Base-by-base conservation (phyloP, 2,888 invertebrate species). In the Gerris lacustris region DNA sequence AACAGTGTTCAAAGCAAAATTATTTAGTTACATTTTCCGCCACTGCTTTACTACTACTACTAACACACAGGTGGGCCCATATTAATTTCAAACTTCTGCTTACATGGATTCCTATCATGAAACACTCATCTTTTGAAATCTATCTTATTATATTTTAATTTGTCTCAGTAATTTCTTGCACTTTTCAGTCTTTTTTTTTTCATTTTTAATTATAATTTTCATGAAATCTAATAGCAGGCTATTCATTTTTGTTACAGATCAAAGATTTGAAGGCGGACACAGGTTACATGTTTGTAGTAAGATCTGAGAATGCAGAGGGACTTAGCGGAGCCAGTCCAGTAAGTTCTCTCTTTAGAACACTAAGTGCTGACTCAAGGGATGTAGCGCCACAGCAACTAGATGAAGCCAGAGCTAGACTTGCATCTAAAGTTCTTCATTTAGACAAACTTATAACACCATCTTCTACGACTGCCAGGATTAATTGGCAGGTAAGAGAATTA, bases 231-330 rank as follows among this genome's bases (percentile, higher is more conserved):
- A 31, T 4, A 2, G 2, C 31, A 31, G 31, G 31, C 4, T 31
- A 31, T 31, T 31, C 1, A 31, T 31, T 31, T 31, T 31, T 31
- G 31, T 55, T 55, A 67, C 76, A 86, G 86, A 84, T 86, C 64
- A 82, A 80, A 45, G 86, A 88, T 77, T 82, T 94, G 74, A 87
- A 87, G 77, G 89, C 91, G 1, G 90, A 90, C 77, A 90, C 91
- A 67, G 86, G 87, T 47, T 95, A 95, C 81, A 86, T 92, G 73
- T 95, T 95, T 80, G 83, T 93, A 73, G 89, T 95, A 63, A 86
- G 90, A 70, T 92, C 93, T 0, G 90, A 92, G 82, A 94, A 94
- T 80, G 86, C 87, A 17, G 88, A 92, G 78, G 94, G 94, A 17
- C 83, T 92, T 67, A 91, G 92, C 0, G 85, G 88, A 63, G 93